Conservation (phyloP, 2,797 vertebrate genomes). For the Tachyglossus aculeatus region DNA sequence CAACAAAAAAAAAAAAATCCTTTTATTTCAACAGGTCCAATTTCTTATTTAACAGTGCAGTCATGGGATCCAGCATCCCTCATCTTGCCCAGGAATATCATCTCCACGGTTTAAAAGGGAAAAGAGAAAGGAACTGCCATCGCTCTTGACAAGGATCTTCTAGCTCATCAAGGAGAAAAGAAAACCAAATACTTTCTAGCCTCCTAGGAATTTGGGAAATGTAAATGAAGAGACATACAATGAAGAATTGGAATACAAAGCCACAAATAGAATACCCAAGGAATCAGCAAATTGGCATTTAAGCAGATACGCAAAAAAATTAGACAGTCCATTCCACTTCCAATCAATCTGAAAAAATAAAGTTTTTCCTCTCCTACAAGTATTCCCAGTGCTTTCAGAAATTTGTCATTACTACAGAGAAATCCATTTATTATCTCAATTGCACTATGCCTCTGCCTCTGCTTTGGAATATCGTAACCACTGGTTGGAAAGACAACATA, state of each 20-base stretch:
- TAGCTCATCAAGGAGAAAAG: slow-evolving; percentile 33
- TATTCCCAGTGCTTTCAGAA: neutral
- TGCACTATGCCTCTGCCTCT: too few relatives aligned
- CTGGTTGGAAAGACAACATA: too few relatives aligned
- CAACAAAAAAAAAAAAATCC: too few relatives aligned
- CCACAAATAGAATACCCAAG: too few relatives aligned
- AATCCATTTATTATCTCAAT: too few relatives aligned
- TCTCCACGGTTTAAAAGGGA: neutral
- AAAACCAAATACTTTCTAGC: slow-evolving; percentile 22
- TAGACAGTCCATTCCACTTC: slow-evolving; percentile 26
- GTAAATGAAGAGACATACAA: slow-evolving; percentile 31
- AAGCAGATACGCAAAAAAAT: too few relatives aligned
- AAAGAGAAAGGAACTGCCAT: slow-evolving; percentile 17
- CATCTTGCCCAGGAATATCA: neutral
- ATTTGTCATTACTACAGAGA: neutral
- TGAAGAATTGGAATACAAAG: too few relatives aligned
- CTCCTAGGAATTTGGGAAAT: slow-evolving; percentile 45
- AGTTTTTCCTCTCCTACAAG: slow-evolving; percentile 36
- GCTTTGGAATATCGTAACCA: too few relatives aligned
- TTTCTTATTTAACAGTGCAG: too few relatives aligned
- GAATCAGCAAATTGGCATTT: too few relatives aligned
- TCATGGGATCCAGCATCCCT: too few relatives aligned
- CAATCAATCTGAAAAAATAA: slow-evolving; percentile 39
- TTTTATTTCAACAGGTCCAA: too few relatives aligned
- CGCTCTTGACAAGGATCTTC: slow-evolving; percentile 23